Evolutionary conservation across 2,888 invertebrate species (phyloP).

Genomic region (Hetaerina titia): DNA sequence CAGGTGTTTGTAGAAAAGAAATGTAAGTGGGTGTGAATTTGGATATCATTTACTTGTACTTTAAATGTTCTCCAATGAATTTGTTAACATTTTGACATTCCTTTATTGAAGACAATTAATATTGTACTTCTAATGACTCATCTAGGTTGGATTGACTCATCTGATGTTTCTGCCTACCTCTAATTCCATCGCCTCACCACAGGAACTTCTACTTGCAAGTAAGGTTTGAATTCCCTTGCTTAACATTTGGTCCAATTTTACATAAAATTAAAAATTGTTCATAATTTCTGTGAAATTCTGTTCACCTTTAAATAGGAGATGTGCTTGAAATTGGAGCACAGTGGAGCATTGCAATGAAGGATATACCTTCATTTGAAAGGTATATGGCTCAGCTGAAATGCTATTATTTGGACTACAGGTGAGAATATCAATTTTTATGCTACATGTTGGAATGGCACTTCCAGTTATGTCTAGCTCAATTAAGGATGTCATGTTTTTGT

Average conservation of each 20-base stretch:
- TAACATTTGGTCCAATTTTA: background rate
- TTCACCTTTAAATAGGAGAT: slow-evolving; percentile 80
- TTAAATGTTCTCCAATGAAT: background rate
- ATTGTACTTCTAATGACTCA: slow-evolving; percentile 73
- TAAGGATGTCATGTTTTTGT: background rate
- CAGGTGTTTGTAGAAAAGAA: background rate
- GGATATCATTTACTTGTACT: background rate
- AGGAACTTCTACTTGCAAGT: slow-evolving; percentile 91
- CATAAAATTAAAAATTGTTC: background rate
- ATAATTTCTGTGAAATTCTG: background rate
- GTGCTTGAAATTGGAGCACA: slow-evolving; percentile 97
- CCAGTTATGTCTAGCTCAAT: background rate
- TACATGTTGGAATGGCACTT: background rate
- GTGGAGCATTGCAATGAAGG: slow-evolving; percentile 94
- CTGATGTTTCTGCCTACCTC: slow-evolving; percentile 91
- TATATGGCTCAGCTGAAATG: slow-evolving; percentile 98
- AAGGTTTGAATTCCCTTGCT: slow-evolving; percentile 74
- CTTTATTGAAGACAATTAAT: slow-evolving; percentile 64
- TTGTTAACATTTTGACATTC: background rate
- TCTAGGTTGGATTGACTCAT: slow-evolving; percentile 90
- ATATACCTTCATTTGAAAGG: slow-evolving; percentile 97
- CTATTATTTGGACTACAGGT: slow-evolving; percentile 97
- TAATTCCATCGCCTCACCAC: slow-evolving; percentile 84
- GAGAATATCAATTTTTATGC: slow-evolving; percentile 74
- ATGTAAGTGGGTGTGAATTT: background rate